Evolutionary conservation across 2,888 invertebrate species (phyloP), one percentile per base, ranked within the genome.

Genomic region (Himalopsyche tibetana): DNA sequence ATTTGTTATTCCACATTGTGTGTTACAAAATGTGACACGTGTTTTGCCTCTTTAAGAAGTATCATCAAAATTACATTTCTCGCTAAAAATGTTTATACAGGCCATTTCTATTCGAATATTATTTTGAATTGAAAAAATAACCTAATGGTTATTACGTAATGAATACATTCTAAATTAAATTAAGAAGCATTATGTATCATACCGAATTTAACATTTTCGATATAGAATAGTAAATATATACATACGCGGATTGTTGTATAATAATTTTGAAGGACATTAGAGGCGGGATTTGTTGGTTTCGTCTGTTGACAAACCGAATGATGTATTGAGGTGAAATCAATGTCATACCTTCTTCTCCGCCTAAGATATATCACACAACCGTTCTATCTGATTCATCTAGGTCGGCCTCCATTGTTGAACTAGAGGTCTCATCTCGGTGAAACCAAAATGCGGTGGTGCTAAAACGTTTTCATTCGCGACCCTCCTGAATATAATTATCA

Each of bases 271-370:
- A 40, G 42, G 38, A 80, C 42, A 80, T 80, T 80, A 80, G 0
- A 28, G n/a, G n/a, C 40, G 42, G 19, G 63, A 63, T 63, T 19
- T 63, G 63, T 19, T 63, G 11, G 63, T 63, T 63, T 63, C 19
- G 82, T 42, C 38, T 28, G 82, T 74, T 88, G 85, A 88, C 88
- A 88, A 82, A 82, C 82, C 74, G 85, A 84, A 86, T 86, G 86
- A 88, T 87, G 87, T 87, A 87, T 87, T 86, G 87, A 84, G 82
- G 83, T 84, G 85, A 83, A 87, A 86, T 80, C 84, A 87, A 86
- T 86, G 86, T 86, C 81, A 83, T 74, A 63, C 74, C 81, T 84
- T 87, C 84, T 84, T 87, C 83, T 86, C 85, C 55, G 69, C 15
- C n/a, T 2, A 51, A 81, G 63, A 63, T 63, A 63, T 63, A 63